Conservation (phyloP, 1,140 invertebrate species). For the Achroia grisella region DNA sequence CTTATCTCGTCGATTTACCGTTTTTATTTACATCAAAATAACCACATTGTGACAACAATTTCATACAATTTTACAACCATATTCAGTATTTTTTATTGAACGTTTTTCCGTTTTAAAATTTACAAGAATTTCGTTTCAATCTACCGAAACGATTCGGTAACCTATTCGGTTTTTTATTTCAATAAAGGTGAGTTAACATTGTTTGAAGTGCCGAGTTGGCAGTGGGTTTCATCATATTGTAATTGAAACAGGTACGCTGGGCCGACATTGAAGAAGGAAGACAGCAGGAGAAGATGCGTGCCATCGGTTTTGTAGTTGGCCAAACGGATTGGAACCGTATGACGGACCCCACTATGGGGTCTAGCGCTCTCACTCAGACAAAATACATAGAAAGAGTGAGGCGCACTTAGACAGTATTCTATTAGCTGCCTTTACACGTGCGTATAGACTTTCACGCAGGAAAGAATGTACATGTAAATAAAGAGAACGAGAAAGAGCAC, state of each 20-base stretch:
- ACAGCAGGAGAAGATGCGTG: constrained; percentile 91
- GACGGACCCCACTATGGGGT: constrained; percentile 92
- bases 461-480: too few species aligned
- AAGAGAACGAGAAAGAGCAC: too few species aligned
- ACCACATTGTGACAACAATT: too few species aligned
- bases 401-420: constrained; percentile 23
- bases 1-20: too few species aligned
- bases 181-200: constrained; percentile 33
- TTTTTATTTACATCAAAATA: too few species aligned
- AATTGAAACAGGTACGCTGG: constrained; percentile 89
- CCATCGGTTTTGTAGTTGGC: constrained; percentile 95
- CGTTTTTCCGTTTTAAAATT: too few species aligned
- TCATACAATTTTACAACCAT: too few species aligned
- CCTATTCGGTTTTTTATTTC: not conserved
- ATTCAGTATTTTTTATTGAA: too few species aligned
- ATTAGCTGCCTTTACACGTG: too few species aligned
- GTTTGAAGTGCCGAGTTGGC: constrained; percentile 8
- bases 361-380: constrained; percentile 91
- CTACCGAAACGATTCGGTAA: too few species aligned
- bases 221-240: constrained; percentile 50
- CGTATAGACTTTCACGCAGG: too few species aligned
- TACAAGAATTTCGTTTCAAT: too few species aligned
- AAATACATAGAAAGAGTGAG: constrained; percentile 88
- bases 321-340: constrained; percentile 96
- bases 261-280: constrained; percentile 96